phyloP scores from a whole-genome alignment of 92 coral and sea anemone species.

The Zoanthus gigantus region DNA sequence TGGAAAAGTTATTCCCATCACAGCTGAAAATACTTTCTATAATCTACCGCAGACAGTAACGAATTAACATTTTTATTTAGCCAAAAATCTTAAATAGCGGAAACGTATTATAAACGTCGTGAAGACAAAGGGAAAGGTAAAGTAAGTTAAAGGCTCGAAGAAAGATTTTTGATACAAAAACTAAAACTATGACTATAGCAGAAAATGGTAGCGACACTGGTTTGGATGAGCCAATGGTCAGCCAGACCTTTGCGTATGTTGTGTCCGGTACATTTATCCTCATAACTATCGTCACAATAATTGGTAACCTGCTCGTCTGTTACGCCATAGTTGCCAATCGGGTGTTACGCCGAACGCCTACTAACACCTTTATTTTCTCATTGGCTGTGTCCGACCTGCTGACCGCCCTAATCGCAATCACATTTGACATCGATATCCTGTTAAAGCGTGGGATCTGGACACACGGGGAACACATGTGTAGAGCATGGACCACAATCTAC shows the following conservation, averaged over 20 bases:
- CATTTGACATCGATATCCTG: constrained; percentile 75
- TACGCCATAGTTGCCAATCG: constrained; percentile 74
- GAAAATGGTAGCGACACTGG: not conserved
- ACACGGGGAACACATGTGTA: constrained; percentile 71
- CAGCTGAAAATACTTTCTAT: too few relatives aligned
- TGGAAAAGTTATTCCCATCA: too few relatives aligned
- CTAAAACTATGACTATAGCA: too few relatives aligned
- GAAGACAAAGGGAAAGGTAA: too few relatives aligned
- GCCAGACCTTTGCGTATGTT: constrained; percentile 16
- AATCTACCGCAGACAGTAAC: too few relatives aligned
- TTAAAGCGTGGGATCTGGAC: constrained; percentile 66
- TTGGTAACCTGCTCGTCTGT: constrained; percentile 89
- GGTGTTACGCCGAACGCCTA: constrained; percentile 77
- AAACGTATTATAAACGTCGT: too few relatives aligned
- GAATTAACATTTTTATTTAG: too few relatives aligned
- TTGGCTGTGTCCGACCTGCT: constrained; percentile 61
- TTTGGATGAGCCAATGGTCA: not conserved
- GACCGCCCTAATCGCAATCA: constrained; percentile 26
- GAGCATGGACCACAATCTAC: constrained; percentile 66
- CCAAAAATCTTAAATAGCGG: too few relatives aligned
- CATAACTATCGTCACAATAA: constrained; percentile 67
- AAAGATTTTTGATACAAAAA: too few relatives aligned
- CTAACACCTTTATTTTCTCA: constrained; percentile 83
- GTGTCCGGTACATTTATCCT: constrained; percentile 29
- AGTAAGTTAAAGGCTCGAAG: too few relatives aligned